phyloP scores from a whole-genome alignment of 1,140 invertebrate genomes.

The Anagrus nilaparvatae region DNA sequence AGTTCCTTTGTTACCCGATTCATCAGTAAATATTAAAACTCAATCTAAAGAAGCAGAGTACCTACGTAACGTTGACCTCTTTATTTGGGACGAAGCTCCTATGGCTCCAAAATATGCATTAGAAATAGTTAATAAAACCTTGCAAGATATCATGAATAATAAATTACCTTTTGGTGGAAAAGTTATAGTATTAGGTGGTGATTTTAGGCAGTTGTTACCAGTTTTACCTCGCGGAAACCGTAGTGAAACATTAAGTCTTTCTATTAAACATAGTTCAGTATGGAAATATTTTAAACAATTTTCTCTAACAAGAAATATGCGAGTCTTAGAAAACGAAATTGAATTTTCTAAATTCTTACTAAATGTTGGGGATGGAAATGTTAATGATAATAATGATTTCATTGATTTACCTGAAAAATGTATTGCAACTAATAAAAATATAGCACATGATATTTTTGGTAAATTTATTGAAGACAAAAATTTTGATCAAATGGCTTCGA shows the following conservation, averaged over 20 bases:
- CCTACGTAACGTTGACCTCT: slow-evolving; percentile 12
- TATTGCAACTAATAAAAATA: slow-evolving; percentile 3
- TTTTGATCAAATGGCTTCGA: neutral
- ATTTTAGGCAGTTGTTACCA: slow-evolving; percentile 22
- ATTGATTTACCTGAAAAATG: slow-evolving; percentile 8
- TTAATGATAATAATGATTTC: slow-evolving; percentile 12
- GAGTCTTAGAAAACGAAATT: slow-evolving; percentile 4
- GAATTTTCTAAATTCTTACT: slow-evolving; percentile 15
- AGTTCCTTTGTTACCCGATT: slow-evolving; percentile 3
- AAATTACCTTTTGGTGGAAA: slow-evolving; percentile 19
- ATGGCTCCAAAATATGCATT: slow-evolving; percentile 17
- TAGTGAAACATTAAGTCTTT: slow-evolving; percentile 17
- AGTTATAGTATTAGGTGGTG: slow-evolving; percentile 19
- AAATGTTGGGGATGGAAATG: slow-evolving; percentile 7
- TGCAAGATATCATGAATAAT: slow-evolving; percentile 11
- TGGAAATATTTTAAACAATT: slow-evolving; percentile 9
- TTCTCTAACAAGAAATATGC: slow-evolving; percentile 11
- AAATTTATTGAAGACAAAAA: slow-evolving; percentile 1
- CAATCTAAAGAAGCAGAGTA: slow-evolving; percentile 14
- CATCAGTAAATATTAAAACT: slow-evolving; percentile 22
- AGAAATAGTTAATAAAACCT: slow-evolving; percentile 16
- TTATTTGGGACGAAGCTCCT: slow-evolving; percentile 25
- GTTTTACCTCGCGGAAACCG: slow-evolving; percentile 15
- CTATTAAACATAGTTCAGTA: slow-evolving; percentile 15
- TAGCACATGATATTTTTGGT: neutral